Percentiles rank a stretch among this genome's conserved stretches.
Evolutionary conservation across 2,888 invertebrate species (phyloP).

Genomic region (Xanthia icteritia): DNA sequence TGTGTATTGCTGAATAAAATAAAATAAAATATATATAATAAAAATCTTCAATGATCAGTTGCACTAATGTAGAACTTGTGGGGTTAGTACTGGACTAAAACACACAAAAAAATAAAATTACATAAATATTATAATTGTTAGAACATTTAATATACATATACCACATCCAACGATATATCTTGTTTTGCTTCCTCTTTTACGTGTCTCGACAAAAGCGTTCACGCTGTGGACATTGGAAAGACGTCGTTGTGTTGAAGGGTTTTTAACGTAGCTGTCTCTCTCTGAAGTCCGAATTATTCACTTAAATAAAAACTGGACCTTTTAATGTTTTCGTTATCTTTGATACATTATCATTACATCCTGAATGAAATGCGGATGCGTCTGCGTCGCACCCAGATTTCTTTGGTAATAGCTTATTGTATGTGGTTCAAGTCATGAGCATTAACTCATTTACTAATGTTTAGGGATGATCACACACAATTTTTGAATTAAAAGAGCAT

Average conservation of each 20-base stretch:
- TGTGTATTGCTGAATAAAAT: too few relatives aligned
- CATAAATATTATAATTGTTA: too few relatives aligned
- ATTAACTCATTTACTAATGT: not conserved
- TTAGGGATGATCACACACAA: not conserved
- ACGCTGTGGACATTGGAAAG: not conserved
- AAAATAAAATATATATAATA: too few relatives aligned
- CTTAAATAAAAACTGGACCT: slow-evolving; percentile 27
- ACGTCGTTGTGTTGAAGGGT: not conserved
- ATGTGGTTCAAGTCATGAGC: slow-evolving; percentile 38
- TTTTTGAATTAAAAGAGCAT: not conserved
- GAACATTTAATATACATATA: too few relatives aligned
- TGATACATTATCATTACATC: slow-evolving; percentile 48
- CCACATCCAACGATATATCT: slow-evolving; percentile 9
- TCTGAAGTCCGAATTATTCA: slow-evolving; percentile 28
- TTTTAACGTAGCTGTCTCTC: not conserved
- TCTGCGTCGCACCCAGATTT: slow-evolving; percentile 51
- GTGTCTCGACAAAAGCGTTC: not conserved
- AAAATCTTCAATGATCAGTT: too few relatives aligned
- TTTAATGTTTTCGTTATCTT: slow-evolving; percentile 33
- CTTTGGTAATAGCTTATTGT: slow-evolving; percentile 42
- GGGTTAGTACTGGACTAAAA: too few relatives aligned
- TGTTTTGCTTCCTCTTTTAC: not conserved
- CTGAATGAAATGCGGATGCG: slow-evolving; percentile 58
- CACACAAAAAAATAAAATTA: too few relatives aligned
- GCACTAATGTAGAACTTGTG: too few relatives aligned